Conservation (phyloP, 2,797 vertebrate genomes). For the Oreochromis mossambicus region DNA sequence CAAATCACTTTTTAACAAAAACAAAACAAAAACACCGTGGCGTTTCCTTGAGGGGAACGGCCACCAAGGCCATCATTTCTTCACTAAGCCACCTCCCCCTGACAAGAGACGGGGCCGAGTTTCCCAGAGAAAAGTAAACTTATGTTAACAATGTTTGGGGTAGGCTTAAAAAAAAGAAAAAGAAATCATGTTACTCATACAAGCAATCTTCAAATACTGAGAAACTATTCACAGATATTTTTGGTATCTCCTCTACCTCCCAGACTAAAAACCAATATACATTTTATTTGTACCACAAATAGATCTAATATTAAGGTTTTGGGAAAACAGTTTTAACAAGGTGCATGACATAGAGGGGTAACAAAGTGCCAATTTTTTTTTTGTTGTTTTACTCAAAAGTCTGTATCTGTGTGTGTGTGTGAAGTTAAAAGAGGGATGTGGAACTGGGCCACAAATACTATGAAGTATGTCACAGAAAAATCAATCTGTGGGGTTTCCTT, state of each 20-base stretch:
- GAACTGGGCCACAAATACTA: conserved; percentile 85
- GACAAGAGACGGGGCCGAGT: conserved; percentile 48
- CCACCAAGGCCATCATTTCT: conserved; percentile 57
- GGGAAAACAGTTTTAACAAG: conserved; percentile 89
- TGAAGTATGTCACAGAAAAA: conserved; percentile 75
- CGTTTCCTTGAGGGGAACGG: conserved; percentile 40
- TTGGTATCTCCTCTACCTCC: conserved; percentile 72
- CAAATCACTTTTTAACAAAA: background rate
- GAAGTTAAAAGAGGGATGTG: conserved; percentile 54
- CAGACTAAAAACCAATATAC: conserved; percentile 83
- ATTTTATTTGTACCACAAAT: conserved; percentile 84
- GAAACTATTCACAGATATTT: conserved; percentile 74
- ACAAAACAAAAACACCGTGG: conserved; percentile 30
- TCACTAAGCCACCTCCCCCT: conserved; percentile 38
- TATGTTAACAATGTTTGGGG: conserved; percentile 48
- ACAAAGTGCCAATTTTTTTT: conserved; percentile 90
- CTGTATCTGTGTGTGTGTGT: conserved; percentile 60
- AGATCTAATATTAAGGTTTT: conserved; percentile 85
- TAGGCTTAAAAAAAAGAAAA: conserved; percentile 29
- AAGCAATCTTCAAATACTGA: conserved; percentile 70
- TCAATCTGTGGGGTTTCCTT: conserved; percentile 72
- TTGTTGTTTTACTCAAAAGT: conserved; percentile 74
- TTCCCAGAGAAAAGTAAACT: conserved; percentile 64
- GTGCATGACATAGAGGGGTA: conserved; percentile 93
- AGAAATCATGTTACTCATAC: conserved; percentile 57